phyloP scores from a whole-genome alignment of 1,140 invertebrate species.

The Leptopilina clavipes region DNA sequence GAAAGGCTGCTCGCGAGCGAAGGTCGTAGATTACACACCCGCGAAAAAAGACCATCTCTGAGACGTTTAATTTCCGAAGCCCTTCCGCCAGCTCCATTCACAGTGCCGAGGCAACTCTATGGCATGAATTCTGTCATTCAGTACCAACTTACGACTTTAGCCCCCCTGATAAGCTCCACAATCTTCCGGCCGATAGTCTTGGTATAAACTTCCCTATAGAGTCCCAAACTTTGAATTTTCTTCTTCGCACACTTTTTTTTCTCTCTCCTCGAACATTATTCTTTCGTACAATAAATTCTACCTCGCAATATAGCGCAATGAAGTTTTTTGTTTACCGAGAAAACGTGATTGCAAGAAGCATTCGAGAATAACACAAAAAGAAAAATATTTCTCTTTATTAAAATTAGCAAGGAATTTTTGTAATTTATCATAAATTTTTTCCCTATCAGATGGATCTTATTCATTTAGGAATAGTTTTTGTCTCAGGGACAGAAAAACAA shows the following conservation, averaged over 20 bases:
- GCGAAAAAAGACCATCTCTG: conserved; percentile 69
- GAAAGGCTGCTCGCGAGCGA: conserved; percentile 54
- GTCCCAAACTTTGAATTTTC: not conserved
- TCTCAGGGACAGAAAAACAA: too few relatives aligned
- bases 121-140: conserved; percentile 71
- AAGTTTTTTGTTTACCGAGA: too few relatives aligned
- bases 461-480: too few relatives aligned
- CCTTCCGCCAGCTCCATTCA: conserved; percentile 74
- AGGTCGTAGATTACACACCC: conserved; percentile 69
- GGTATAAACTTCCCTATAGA: conserved; percentile 52
- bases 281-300: not conserved
- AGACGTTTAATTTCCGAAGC: conserved; percentile 76
- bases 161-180: conserved; percentile 58
- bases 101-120: conserved; percentile 53
- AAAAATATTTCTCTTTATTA: too few relatives aligned
- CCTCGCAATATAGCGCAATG: not conserved
- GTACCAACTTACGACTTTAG: conserved; percentile 63
- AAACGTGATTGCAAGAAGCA: too few relatives aligned
- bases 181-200: conserved; percentile 57
- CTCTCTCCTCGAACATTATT: not conserved
- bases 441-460: too few relatives aligned
- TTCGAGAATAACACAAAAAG: too few relatives aligned
- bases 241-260: not conserved
- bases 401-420: too few relatives aligned
- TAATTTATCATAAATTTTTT: too few relatives aligned